Evolutionary conservation across 2,888 invertebrate species (phyloP), one percentile per base, ranked within the genome.

Genomic region (Eupeodes latifasciatus): DNA sequence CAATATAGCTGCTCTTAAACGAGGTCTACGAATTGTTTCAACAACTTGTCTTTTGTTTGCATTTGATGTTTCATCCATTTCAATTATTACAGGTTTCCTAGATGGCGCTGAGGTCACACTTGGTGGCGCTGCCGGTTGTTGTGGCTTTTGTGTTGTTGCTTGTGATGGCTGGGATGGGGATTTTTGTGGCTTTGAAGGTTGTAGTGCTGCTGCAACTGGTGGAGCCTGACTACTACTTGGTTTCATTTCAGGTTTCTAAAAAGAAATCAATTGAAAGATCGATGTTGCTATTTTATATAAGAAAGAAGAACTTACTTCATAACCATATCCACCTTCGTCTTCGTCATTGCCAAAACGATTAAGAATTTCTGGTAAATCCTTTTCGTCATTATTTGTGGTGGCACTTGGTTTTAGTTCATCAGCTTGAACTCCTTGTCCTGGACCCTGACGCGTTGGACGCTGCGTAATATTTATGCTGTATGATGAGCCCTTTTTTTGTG

Each of bases 401-500:
- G 71, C 12, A 57, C 14, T 57, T 44, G 51, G 75, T 9, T 61
- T 62, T 36, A 16, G 4, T 7, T 62, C 36, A n/a, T 27, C 14
- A 27, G 34, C 14, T 27, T 27, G 49, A 27, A 2, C 5, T 19
- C 14, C 40, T 9, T 40, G 40, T 9, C 27, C 67, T 47, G 67
- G 16, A 47, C 67, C 89, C 61, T 89, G 89, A 59, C 89, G 69
- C 1, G 74, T 89, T 40, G 89, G 89, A 67, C 89, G 85, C 85
- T 89, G 89, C 71, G 89, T 89, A 85, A 89, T 85, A 89, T 81
- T 85, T 85, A 89, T 81, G 85, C 85, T 89, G 85, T 79, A 59
- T 75, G 89, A 85, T 85, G 89, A 89, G 85, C 81, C 89, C 89
- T 89, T 88, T 76, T 79, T 66, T 75, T 85, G 11, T 40, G 40